Base-by-base conservation (phyloP, 2,888 invertebrate genomes). In the Cheilosia variabilis region DNA sequence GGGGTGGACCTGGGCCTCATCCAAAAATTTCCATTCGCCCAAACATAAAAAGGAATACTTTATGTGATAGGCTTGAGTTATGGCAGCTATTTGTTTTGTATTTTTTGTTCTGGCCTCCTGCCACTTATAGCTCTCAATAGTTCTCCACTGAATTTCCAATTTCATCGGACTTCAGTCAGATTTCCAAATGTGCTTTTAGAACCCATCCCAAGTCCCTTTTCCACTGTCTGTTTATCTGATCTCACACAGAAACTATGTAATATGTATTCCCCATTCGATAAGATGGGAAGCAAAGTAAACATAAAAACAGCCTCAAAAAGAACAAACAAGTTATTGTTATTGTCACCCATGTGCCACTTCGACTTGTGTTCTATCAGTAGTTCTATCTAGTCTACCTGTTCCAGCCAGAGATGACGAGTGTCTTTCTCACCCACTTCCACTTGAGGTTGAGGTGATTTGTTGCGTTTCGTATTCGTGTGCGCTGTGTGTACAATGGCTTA, bases 341-440 rank as follows among this genome's bases (percentile, higher is more conserved):
- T 77, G 86, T 81, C 86, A 81, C 72, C 86, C 86, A 86, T 86
- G 81, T 76, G 81, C 86, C 37, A 86, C 62, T 81, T 81, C 81
- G 43, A 81, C 68, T 81, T 72, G 76, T 62, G 80, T 72, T 79
- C 72, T 79, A 69, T 41, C 62, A 45, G 65, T 58, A 19, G 17
- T 17, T 62, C 27, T 76, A n/a, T 72, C 65, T 72, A 72, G 60
- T 62, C 41, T 47, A 50, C 31, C 37, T 68, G 60, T 69, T 79
- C 10, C 45, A 71, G 19, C 47, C 65, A 17, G 7, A 65, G 22
- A 66, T 58, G 57, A 37, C 53, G 69, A 68, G 66, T 72, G 57
- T 68, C 24, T 71, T 52, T 60, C 52, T 58, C 73, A 55, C 43
- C 73, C 72, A 71, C 76, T 81, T 79, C 79, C 69, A 84, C 69